Evolutionary conservation across 2,888 invertebrate genomes (phyloP), one percentile per base, ranked within the genome.

Genomic region (Ectropis crepuscularia): DNA sequence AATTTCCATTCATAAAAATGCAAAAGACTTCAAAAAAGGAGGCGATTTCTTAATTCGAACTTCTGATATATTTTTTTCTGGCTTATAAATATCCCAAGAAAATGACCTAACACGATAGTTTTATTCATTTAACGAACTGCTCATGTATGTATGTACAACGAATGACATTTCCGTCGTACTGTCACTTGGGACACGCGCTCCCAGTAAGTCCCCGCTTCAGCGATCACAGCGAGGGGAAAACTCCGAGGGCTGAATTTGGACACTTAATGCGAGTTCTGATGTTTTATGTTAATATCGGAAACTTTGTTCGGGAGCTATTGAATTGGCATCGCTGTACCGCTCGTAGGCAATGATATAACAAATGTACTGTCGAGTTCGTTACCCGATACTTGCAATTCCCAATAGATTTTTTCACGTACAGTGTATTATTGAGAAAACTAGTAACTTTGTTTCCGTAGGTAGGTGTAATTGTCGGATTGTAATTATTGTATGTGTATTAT

Each of bases 251-350:
- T 70, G 79, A 88, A 87, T 88, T 89, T 83, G 87, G 87, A 90
- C 89, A 90, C 86, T 90, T 90, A 91, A 92, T 91, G 90, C 86
- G 91, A 92, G 87, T 92, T 92, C 83, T 90, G 90, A 92, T 91
- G 90, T 91, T 92, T 90, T 90, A 91, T 91, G 91, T 87, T 91
- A 91, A 92, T 91, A 86, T 84, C 82, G 76, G 70, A 75, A 88
- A 90, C 83, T 90, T 89, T 70, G 73, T 68, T 82, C 80, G 76
- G 81, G 81, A 87, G 84, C 86, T 86, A 85, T 80, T 81, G 86
- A 84, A 83, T 86, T 78, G 76, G 50, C 59, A 72, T 71, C 73
- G 76, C 60, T 39, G 16, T 68, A 59, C 58, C 67, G 59, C 63
- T 68, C 60, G 64, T 51, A 72, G 68, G 71, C 69, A 72, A 68